phyloP scores from a whole-genome alignment of 2,113 vertebrate genomes.

The Globicephala melas region DNA sequence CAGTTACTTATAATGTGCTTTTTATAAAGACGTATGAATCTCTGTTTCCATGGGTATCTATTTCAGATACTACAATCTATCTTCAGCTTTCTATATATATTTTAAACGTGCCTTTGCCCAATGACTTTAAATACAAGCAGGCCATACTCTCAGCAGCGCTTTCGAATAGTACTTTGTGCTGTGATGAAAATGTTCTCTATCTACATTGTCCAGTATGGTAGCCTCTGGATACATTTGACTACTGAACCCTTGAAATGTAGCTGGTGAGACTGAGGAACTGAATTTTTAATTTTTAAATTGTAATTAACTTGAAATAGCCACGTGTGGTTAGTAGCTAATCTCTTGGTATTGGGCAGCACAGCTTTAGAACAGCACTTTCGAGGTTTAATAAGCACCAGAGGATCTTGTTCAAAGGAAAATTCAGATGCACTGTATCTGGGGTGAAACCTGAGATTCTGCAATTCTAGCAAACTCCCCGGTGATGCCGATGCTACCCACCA shows the following conservation, averaged over 20 bases:
- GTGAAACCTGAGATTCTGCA: neutral
- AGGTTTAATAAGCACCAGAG: neutral
- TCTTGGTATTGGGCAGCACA: neutral
- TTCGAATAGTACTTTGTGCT: neutral
- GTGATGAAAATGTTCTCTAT: neutral
- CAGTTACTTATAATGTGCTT: neutral
- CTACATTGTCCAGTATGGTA: neutral
- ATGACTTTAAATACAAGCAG: slow-evolving; percentile 3
- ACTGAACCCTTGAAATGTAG: neutral
- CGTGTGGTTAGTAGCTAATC: neutral
- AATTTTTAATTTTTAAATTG: neutral
- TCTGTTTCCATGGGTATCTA: neutral
- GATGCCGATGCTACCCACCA: neutral
- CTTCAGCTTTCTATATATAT: slow-evolving; percentile 17
- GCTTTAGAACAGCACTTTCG: neutral
- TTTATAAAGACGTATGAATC: slow-evolving; percentile 23
- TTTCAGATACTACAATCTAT: slow-evolving; percentile 34
- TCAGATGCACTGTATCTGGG: neutral
- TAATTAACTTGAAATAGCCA: neutral
- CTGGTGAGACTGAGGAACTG: neutral
- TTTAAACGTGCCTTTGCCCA: slow-evolving; percentile 40
- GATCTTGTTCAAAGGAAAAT: neutral
- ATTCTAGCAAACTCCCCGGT: neutral
- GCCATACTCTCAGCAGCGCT: neutral
- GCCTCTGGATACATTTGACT: neutral